These are phyloP conservation scores for Eupithecia subfuscata DNA, from an alignment of 2,888 invertebrate genomes.

Conservation along the genomic window DNA sequence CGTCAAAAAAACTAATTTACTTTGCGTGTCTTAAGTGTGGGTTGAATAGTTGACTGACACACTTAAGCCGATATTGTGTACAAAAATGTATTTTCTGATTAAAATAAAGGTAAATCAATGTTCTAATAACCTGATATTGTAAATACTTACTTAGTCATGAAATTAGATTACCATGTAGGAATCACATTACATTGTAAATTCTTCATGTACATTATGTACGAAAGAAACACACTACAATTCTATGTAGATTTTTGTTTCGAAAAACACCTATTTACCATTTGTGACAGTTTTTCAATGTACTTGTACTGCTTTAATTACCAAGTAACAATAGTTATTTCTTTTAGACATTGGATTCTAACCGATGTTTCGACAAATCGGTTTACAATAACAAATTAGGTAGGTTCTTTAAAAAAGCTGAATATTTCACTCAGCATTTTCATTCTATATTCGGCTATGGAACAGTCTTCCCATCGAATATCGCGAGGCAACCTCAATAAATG, in stretches of 20 bases:
- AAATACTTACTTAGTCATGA: constrained; percentile 3
- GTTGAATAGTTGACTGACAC: background rate
- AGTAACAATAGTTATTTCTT: background rate
- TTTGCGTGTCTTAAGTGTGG: background rate
- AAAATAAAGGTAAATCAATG: background rate
- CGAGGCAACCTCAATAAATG: too few relatives aligned
- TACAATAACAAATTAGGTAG: background rate
- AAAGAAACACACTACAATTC: constrained; percentile 21
- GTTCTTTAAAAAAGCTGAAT: background rate
- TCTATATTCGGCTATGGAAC: too few relatives aligned
- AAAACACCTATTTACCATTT: constrained; percentile 14
- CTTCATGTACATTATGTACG: background rate
- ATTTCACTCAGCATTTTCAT: background rate
- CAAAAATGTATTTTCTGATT: background rate
- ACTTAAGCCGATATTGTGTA: background rate
- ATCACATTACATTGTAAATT: background rate
- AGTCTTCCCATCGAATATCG: too few relatives aligned
- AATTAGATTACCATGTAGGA: background rate
- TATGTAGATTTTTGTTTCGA: constrained; percentile 38
- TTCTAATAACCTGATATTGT: background rate
- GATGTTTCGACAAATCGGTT: background rate
- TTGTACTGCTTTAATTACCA: background rate
- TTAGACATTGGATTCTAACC: background rate
- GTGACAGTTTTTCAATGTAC: constrained; percentile 4
- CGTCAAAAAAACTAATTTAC: too few relatives aligned